These are phyloP conservation scores for Ptiloglossa arizonensis DNA, from an alignment of 1,140 invertebrate genomes.

Conservation along the genomic window DNA sequence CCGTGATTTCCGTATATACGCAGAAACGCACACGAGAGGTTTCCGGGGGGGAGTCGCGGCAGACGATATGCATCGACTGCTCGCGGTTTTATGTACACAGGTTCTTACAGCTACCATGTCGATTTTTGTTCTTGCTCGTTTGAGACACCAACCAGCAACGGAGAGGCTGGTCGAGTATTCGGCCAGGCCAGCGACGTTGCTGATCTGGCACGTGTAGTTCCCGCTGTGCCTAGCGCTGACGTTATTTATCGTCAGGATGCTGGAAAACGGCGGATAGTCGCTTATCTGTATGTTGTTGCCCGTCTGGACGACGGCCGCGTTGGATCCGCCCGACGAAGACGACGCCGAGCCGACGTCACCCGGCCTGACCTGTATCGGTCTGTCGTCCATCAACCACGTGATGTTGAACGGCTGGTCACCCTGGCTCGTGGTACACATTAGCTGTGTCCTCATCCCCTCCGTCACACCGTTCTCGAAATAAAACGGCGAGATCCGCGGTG, in stretches of 20 bases:
- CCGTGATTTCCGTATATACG: not conserved
- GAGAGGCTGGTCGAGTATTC: slow-evolving; percentile 85
- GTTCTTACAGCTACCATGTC: slow-evolving; percentile 66
- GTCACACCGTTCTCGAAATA: slow-evolving; percentile 82
- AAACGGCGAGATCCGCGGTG: slow-evolving; percentile 84
- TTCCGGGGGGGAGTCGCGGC: no score
- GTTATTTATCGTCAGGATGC: slow-evolving; percentile 85
- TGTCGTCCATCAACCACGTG: slow-evolving; percentile 84
- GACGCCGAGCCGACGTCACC: slow-evolving; percentile 63
- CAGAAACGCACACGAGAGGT: slow-evolving; percentile 5
- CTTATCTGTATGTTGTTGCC: slow-evolving; percentile 79
- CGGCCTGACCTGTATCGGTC: slow-evolving; percentile 72
- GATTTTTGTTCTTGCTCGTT: slow-evolving; percentile 57
- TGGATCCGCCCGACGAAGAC: slow-evolving; percentile 42
- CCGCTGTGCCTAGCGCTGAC: slow-evolving; percentile 85
- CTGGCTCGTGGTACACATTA: slow-evolving; percentile 85
- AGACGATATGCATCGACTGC: slow-evolving; percentile 27
- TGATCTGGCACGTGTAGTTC: slow-evolving; percentile 86
- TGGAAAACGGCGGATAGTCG: slow-evolving; percentile 81
- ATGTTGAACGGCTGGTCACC: slow-evolving; percentile 84
- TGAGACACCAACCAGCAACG: slow-evolving; percentile 81
- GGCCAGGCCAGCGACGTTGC: slow-evolving; percentile 83
- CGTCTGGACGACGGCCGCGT: slow-evolving; percentile 56
- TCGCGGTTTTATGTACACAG: slow-evolving; percentile 63
- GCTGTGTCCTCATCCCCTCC: slow-evolving; percentile 85